phyloP scores from a whole-genome alignment of 2,113 vertebrate genomes.

The Suncus etruscus region DNA sequence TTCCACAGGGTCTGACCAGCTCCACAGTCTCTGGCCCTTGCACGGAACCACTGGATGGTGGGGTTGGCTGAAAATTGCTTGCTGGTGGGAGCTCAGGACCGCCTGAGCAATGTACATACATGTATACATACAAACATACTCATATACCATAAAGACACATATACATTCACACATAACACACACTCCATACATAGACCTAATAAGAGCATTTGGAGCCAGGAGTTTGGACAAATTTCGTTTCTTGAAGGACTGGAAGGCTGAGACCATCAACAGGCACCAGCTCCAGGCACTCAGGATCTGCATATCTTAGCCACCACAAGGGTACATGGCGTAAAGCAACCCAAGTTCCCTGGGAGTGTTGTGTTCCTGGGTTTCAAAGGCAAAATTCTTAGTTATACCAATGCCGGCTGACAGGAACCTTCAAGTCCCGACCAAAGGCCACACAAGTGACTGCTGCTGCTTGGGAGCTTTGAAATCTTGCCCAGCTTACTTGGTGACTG shows the following conservation, averaged over 20 bases:
- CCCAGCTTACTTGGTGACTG: background rate
- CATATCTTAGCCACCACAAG: constrained; percentile 1
- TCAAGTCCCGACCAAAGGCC: constrained; percentile 8
- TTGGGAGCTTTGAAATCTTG: constrained; percentile 53
- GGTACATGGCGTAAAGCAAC: constrained; percentile 22
- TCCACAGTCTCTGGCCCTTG: too few relatives aligned
- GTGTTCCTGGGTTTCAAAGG: background rate
- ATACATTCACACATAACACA: background rate
- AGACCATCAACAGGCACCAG: background rate
- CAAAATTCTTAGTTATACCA: background rate
- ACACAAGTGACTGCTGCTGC: background rate
- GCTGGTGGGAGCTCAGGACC: too few relatives aligned
- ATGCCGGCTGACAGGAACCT: background rate
- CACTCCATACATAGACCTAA: background rate
- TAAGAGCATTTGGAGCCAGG: constrained; percentile 3
- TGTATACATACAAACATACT: too few relatives aligned
- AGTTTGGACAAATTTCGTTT: constrained; percentile 44
- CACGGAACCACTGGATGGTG: too few relatives aligned
- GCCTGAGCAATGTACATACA: too few relatives aligned
- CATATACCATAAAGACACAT: background rate
- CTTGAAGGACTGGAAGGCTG: background rate
- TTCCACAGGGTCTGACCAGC: too few relatives aligned
- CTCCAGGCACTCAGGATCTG: background rate
- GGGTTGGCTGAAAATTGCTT: too few relatives aligned
- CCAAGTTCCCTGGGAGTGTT: background rate